These are phyloP conservation scores for Drosophila acutilabella DNA, from an alignment of 2,888 invertebrate species.

Conservation along the genomic window DNA sequence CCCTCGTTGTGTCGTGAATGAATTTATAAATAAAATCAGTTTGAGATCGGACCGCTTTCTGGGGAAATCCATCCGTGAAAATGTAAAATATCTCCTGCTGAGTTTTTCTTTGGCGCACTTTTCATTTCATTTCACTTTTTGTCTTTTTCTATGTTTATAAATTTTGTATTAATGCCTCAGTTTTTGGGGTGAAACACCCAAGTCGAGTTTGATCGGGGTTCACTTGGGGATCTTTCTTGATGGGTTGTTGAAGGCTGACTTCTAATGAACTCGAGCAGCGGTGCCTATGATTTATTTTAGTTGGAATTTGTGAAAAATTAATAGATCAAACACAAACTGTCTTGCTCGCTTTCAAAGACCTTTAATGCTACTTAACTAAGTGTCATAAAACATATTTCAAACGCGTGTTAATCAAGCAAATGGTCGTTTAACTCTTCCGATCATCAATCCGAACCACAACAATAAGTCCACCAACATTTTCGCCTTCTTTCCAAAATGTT, in stretches of 20 bases:
- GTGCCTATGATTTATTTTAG: conserved; percentile 46
- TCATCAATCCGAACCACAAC: conserved; percentile 70
- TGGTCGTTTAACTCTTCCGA: conserved; percentile 28
- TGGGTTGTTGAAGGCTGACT: conserved; percentile 57
- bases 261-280: conserved; percentile 59
- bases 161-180: conserved; percentile 65
- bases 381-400: not conserved
- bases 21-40: conserved; percentile 73
- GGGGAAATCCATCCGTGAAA: conserved; percentile 79
- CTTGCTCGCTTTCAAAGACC: conserved; percentile 56
- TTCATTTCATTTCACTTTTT: conserved; percentile 36
- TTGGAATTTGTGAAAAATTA: conserved; percentile 3
- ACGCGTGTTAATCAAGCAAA: not conserved
- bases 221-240: conserved; percentile 29
- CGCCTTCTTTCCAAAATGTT: conserved; percentile 66
- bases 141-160: conserved; percentile 51
- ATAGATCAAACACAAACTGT: not conserved
- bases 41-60: conserved; percentile 62
- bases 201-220: conserved; percentile 20
- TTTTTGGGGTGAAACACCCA: conserved; percentile 23
- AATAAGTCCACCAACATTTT: conserved; percentile 69
- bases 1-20: conserved; percentile 72
- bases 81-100: conserved; percentile 79
- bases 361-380: conserved; percentile 34
- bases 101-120: conserved; percentile 64